Base-by-base conservation (phyloP, 1,140 invertebrate genomes). In the Zaprionus davidi region DNA sequence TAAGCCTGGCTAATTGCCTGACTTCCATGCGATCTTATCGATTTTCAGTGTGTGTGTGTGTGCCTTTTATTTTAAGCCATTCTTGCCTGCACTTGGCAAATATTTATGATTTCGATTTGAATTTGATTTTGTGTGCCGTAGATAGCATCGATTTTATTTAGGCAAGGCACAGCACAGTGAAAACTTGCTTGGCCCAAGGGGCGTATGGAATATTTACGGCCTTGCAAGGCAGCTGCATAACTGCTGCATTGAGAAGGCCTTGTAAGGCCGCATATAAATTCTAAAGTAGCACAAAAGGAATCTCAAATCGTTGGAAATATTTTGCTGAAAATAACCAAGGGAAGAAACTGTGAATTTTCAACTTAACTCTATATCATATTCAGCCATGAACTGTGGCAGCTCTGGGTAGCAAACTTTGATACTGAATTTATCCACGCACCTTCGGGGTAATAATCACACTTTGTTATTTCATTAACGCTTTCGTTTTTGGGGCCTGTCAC, bases 381-480 rank as follows among this genome's bases (percentile, higher is more conserved):
- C 41, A 46, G 41, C 31, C 13, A 12, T 9, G 6, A 38, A 3
- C 15, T 49, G 20, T 15, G 1, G 34, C 26, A 74, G n/a, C 69
- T 57, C 13, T 26, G 20, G 31, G n/a, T 31, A 49, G 62, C 15
- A 49, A 31, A 24, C 67, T 63, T 74, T 58, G 6, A 7, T 31
- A 63, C 41, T 34, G 49, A 46, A 68, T 60, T 75, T 34, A 51
- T 36, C 26, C 28, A 34, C 49, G 38, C 65, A 17, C 36, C 68
- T 58, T 55, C 9, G 12, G 57, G 71, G 13, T 20, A 59, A 66
- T 84, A 84, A 84, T 81, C 71, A 71, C 71, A 70, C 66, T 73
- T 69, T 73, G 64, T 80, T 71, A 76, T 83, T 80, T 77, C 71
- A 82, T 86, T 64, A 79, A 70, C 41, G 53, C 58, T 70, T 74